Conservation (phyloP, 2,888 invertebrate species). For the Dione juno region DNA sequence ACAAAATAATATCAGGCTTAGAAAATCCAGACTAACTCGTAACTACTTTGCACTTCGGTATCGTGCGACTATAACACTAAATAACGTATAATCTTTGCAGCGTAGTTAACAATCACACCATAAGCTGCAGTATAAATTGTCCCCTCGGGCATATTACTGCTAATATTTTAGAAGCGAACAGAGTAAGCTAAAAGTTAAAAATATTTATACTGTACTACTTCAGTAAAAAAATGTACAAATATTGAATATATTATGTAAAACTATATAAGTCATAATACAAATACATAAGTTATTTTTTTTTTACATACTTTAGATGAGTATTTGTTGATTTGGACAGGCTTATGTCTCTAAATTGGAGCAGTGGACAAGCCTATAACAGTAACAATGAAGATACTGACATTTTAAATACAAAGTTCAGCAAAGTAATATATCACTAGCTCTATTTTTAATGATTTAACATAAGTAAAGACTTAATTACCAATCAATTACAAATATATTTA, state of each 20-base stretch:
- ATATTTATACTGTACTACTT: conserved; percentile 4
- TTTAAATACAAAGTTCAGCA: too few relatives aligned
- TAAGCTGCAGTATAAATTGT: conserved; percentile 72
- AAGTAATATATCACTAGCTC: too few relatives aligned
- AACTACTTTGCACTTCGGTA: conserved; percentile 50
- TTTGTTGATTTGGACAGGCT: too few relatives aligned
- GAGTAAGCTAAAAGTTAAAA: conserved; percentile 32
- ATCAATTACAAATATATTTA: too few relatives aligned
- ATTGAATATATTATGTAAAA: conserved; percentile 64
- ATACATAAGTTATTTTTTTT: too few relatives aligned
- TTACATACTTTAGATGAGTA: too few relatives aligned
- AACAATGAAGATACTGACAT: too few relatives aligned
- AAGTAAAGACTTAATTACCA: too few relatives aligned
- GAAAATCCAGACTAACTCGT: conserved; percentile 23
- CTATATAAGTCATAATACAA: too few relatives aligned
- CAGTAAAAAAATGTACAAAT: conserved; percentile 3
- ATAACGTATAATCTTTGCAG: conserved; percentile 73
- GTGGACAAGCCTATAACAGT: too few relatives aligned
- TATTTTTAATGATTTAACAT: too few relatives aligned
- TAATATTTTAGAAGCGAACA: conserved; percentile 19
- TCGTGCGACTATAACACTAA: conserved; percentile 62
- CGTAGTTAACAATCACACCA: conserved; percentile 78
- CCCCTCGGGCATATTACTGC: conserved; percentile 59
- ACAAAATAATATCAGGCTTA: conserved; percentile 10
- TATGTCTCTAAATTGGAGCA: too few relatives aligned